Base-by-base conservation (phyloP, 2,888 invertebrate genomes). In the Archips crataeganus region DNA sequence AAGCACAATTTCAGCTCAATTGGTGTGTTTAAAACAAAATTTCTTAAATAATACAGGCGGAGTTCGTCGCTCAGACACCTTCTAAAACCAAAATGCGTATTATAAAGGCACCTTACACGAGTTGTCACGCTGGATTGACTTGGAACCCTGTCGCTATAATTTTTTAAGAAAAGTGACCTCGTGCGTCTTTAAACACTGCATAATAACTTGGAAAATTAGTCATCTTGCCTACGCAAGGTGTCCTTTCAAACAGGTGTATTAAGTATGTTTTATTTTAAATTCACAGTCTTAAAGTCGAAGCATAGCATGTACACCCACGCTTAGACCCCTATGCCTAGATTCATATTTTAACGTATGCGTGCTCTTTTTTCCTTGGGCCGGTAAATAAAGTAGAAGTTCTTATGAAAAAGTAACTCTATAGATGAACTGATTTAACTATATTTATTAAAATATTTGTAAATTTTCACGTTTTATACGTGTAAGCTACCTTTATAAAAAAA, bases 91-190 rank as follows among this genome's bases (percentile, higher is more conserved):
- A 65, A 69, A 70, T 60, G 45, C 42, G 66, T 45, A 65, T 65
- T 60, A 42, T 64, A 70, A 74, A 74, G 74, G 9, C n/a, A 45
- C 51, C 45, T 51, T 51, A 74, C 74, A 74, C 45, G 74, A 65
- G 60, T 61, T 68, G 65, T 74, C 73, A 60, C 62, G 68, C 75
- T 74, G 65, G 67, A 67, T 74, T 51, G 68, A 80, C 70, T 76
- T 80, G 71, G 80, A 79, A 81, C 81, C 75, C 76, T 80, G 80
- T 80, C 80, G 70, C 63, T 75, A 11, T 79, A 72, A 76, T 6
- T 36, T 54, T 36, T n/a, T 32, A 23, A 34, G 10, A 51, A 73
- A 42, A 60, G 4, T 39, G 15, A 34, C 3, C 0, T 59, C 34
- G 11, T 59, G 3, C 0, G 60, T 32, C 39, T n/a, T 34, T 0